phyloP scores from a whole-genome alignment of 2,888 invertebrate species.

The Fabriciana adippe region DNA sequence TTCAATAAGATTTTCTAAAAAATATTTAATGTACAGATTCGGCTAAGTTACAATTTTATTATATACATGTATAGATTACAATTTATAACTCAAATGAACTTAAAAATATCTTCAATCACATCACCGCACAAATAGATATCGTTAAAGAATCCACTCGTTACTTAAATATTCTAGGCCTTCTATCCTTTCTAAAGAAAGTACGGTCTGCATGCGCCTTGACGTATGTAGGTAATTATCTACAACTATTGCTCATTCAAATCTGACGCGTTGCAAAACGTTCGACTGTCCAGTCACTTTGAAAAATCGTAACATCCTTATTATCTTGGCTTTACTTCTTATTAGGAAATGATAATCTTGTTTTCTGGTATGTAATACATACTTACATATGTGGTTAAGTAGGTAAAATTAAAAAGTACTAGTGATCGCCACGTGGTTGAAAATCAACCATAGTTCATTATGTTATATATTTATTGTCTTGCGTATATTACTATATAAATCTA shows the following conservation, averaged over 20 bases:
- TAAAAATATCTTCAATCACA: neutral
- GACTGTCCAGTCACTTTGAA: neutral
- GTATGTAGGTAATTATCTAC: slow-evolving; percentile 18
- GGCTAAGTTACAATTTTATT: too few species aligned
- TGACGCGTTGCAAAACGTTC: neutral
- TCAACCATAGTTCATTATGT: too few species aligned
- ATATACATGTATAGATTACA: too few species aligned
- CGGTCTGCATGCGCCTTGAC: slow-evolving; percentile 12
- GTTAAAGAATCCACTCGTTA: neutral
- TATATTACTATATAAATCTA: too few species aligned
- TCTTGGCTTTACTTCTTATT: neutral
- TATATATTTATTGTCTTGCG: too few species aligned
- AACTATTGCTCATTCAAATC: slow-evolving; percentile 14
- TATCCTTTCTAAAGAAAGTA: slow-evolving; percentile 25
- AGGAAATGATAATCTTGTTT: neutral
- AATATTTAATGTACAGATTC: too few species aligned
- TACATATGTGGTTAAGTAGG: too few species aligned
- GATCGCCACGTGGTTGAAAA: too few species aligned
- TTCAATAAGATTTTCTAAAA: too few species aligned
- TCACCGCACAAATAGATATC: neutral
- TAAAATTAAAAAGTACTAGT: too few species aligned
- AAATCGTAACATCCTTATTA: neutral
- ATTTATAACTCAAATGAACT: too few species aligned
- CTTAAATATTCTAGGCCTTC: slow-evolving; percentile 10
- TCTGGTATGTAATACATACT: neutral